Evolutionary conservation across 2,888 invertebrate species (phyloP).

Genomic region (Brenthis daphne): DNA sequence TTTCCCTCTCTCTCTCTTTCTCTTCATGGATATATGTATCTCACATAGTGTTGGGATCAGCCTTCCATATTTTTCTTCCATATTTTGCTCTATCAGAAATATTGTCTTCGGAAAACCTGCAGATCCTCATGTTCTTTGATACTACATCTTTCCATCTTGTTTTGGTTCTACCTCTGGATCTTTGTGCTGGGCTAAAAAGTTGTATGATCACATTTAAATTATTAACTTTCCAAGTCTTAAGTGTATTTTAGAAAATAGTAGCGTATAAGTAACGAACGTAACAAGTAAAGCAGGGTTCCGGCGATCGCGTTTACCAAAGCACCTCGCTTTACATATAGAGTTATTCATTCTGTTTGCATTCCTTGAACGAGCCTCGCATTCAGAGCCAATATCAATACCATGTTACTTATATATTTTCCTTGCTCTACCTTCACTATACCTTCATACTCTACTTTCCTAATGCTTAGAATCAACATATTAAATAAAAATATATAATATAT

Average conservation of each 20-base stretch:
- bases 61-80: too few relatives aligned
- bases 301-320: neutral
- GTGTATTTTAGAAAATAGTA: neutral
- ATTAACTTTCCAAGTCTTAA: neutral
- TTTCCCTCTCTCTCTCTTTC: too few relatives aligned
- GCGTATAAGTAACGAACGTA: neutral
- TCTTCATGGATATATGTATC: too few relatives aligned
- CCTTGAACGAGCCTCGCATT: conserved; percentile 16
- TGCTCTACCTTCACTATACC: neutral
- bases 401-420: conserved; percentile 5
- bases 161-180: too few relatives aligned
- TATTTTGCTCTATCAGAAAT: too few relatives aligned
- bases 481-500: too few relatives aligned
- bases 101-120: too few relatives aligned
- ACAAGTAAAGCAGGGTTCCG: conserved; percentile 14
- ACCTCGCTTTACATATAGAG: conserved; percentile 35
- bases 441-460: neutral
- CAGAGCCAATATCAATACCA: conserved; percentile 16
- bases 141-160: too few relatives aligned
- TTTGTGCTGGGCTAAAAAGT: too few relatives aligned
- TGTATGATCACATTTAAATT: neutral
- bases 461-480: neutral
- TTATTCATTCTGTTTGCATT: conserved; percentile 33
- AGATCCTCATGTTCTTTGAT: too few relatives aligned
- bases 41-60: too few relatives aligned